phyloP scores from a whole-genome alignment of 2,113 vertebrate genomes.

The Cisticola juncidis region DNA sequence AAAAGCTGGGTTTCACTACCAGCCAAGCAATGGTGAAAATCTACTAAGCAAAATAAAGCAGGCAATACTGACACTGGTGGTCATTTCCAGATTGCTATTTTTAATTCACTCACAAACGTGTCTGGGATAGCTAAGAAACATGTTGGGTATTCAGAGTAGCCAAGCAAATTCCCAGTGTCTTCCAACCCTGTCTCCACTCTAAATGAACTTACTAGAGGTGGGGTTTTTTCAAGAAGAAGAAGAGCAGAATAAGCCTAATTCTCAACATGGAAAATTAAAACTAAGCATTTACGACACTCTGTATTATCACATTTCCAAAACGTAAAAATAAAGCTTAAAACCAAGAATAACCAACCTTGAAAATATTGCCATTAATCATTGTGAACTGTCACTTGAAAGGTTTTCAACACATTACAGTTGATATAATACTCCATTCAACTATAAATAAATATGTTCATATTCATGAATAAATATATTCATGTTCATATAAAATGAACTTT shows the following conservation, averaged over 20 bases:
- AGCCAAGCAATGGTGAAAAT: neutral
- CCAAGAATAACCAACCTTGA: neutral
- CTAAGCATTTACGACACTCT: neutral
- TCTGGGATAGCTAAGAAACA: neutral
- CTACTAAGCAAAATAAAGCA: conserved; percentile 24
- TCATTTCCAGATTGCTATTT: conserved; percentile 57
- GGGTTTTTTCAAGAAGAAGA: neutral
- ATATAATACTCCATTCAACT: neutral
- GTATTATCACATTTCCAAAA: neutral
- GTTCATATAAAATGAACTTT: neutral
- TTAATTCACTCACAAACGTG: neutral
- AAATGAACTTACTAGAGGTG: neutral
- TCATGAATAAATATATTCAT: too few relatives aligned
- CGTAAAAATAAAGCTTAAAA: neutral
- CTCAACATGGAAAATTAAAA: neutral
- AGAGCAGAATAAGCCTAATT: neutral
- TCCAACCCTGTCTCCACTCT: neutral
- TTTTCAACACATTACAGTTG: neutral
- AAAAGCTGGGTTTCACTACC: neutral
- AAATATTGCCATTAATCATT: neutral
- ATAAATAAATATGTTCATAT: too few relatives aligned
- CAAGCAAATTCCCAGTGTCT: neutral
- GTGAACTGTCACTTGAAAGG: neutral
- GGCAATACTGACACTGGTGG: conserved; percentile 73
- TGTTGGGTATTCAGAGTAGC: neutral